Evolutionary conservation across 2,888 invertebrate species (phyloP).

Genomic region (Eilema depressum): DNA sequence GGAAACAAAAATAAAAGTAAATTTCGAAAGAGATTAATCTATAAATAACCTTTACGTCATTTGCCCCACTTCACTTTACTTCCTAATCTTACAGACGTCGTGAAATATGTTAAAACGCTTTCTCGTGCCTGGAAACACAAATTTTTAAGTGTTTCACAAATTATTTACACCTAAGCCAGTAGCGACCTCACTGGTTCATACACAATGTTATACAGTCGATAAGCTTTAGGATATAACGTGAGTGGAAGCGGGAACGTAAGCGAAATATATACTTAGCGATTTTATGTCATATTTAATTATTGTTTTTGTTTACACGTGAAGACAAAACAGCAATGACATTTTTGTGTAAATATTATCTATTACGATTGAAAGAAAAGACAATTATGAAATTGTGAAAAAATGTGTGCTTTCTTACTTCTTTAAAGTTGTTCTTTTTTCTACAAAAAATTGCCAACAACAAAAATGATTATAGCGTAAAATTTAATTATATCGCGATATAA

Average conservation of each 20-base stretch:
- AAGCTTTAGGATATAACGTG: conserved; percentile 4
- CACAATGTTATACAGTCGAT: conserved; percentile 36
- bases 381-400: too few relatives aligned
- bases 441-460: too few relatives aligned
- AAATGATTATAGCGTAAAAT: too few relatives aligned
- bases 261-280: background rate
- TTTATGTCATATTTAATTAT: background rate
- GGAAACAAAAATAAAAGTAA: background rate
- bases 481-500: too few relatives aligned
- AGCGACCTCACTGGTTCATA: conserved; percentile 48
- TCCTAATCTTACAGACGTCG: conserved; percentile 42
- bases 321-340: too few relatives aligned
- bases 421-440: too few relatives aligned
- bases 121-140: conserved; percentile 45
- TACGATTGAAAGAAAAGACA: too few relatives aligned
- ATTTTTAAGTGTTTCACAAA: conserved; percentile 57
- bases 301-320: background rate
- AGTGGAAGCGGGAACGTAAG: conserved; percentile 21
- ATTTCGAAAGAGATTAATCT: background rate
- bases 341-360: too few relatives aligned
- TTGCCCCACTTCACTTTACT: conserved; percentile 22
- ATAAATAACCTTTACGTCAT: conserved; percentile 16
- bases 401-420: too few relatives aligned
- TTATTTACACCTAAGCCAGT: conserved; percentile 57
- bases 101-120: conserved; percentile 43